A percentile compares a stretch with the other conserved stretches of the same genome.
These are phyloP conservation scores for Antennarius maculatus DNA, from an alignment of 2,797 vertebrate species.

Conservation along the genomic window DNA sequence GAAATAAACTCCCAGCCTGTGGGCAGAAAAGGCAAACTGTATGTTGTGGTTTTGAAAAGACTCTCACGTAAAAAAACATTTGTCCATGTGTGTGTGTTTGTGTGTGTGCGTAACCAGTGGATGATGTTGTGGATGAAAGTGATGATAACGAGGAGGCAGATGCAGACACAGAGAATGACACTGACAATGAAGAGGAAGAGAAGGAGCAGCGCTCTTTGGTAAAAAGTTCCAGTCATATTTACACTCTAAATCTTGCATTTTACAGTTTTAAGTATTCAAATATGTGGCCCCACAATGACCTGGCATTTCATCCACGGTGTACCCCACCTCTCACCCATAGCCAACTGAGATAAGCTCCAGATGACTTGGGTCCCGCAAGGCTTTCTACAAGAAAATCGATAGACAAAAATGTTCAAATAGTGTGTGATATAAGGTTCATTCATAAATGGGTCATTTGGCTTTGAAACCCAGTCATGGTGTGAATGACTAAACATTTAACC, in stretches of 20 bases:
- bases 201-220: conserved; percentile 85
- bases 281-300: no score
- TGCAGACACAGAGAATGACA: conserved; percentile 88
- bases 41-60: neutral
- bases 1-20: neutral
- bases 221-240: conserved; percentile 19
- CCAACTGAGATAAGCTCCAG: no score
- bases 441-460: neutral
- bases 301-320: no score
- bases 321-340: no score
- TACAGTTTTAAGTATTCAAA: neutral
- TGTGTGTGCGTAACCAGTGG: conserved; percentile 81
- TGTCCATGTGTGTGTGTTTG: conserved; percentile 23
- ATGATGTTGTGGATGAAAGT: conserved; percentile 96
- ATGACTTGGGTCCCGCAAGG: no score
- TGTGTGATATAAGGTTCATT: neutral
- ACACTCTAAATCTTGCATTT: conserved; percentile 17
- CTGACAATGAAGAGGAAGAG: conserved; percentile 91
- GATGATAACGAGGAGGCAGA: conserved; percentile 94
- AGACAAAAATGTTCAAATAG: no score
- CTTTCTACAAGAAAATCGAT: no score
- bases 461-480: neutral
- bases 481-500: neutral
- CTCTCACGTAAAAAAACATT: neutral
- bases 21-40: neutral